Evolutionary conservation across 2,888 invertebrate genomes (phyloP).

Genomic region (Venustoraphidia nigricollis): DNA sequence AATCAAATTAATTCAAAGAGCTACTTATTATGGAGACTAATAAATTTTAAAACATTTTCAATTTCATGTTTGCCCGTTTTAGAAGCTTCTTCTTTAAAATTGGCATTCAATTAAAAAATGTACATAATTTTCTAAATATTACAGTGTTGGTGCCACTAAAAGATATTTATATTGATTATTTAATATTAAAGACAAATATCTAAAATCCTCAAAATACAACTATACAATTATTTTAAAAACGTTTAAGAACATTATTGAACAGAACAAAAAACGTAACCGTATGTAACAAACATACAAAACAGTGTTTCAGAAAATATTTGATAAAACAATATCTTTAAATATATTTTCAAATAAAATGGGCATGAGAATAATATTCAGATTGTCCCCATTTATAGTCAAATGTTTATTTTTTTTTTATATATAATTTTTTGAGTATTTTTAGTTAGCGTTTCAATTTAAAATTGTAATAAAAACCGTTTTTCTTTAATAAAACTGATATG

Average conservation of each 20-base stretch:
- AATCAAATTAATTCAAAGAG: too few relatives aligned
- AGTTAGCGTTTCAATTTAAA: too few relatives aligned
- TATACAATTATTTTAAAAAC: conserved; percentile 1
- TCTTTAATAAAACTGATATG: too few relatives aligned
- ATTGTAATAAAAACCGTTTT: too few relatives aligned
- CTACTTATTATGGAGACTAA: too few relatives aligned
- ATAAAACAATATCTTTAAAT: not conserved
- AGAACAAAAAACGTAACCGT: not conserved
- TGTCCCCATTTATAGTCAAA: conserved; percentile 31
- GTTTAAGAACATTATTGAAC: not conserved
- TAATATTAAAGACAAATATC: conserved; percentile 5
- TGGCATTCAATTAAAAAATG: too few relatives aligned
- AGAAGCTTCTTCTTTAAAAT: too few relatives aligned
- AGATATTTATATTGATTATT: conserved; percentile 1
- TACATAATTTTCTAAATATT: too few relatives aligned
- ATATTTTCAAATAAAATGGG: not conserved
- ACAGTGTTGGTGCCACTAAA: not conserved
- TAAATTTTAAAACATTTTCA: too few relatives aligned
- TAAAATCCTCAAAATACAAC: conserved; percentile 3
- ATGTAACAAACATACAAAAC: not conserved
- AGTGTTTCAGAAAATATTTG: conserved; percentile 1
- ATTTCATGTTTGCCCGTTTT: too few relatives aligned
- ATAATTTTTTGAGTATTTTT: not conserved
- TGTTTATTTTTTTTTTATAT: conserved; percentile 16
- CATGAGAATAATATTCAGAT: conserved; percentile 16